phyloP scores from a whole-genome alignment of 2,797 vertebrate species.

The Danio albolineatus region DNA sequence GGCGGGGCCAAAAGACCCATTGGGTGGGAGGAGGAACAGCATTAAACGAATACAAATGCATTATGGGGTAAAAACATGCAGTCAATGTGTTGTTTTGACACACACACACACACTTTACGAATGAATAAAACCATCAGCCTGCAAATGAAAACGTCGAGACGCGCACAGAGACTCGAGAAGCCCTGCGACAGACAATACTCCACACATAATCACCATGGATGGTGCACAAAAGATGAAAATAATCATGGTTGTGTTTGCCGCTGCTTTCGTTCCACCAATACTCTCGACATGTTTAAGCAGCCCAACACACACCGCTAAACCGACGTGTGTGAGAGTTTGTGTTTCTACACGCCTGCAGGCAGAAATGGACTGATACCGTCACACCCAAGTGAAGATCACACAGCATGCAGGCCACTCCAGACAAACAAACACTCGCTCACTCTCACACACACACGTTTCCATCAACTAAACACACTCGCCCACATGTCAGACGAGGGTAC shows the following conservation, averaged over 20 bases:
- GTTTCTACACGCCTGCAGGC: slow-evolving; percentile 56
- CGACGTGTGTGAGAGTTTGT: slow-evolving; percentile 40
- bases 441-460: slow-evolving; percentile 54
- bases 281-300: slow-evolving; percentile 17
- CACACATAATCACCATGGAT: slow-evolving; percentile 33
- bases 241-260: not conserved
- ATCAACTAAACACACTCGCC: slow-evolving; percentile 65
- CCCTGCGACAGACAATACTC: slow-evolving; percentile 13
- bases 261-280: slow-evolving; percentile 7
- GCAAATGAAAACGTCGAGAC: slow-evolving; percentile 56
- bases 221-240: slow-evolving; percentile 24
- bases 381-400: slow-evolving; percentile 76
- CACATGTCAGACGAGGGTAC: slow-evolving; percentile 84
- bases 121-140: slow-evolving; percentile 50
- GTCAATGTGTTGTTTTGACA: slow-evolving; percentile 38
- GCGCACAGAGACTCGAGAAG: slow-evolving; percentile 51
- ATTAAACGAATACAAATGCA: slow-evolving; percentile 85
- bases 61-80: slow-evolving; percentile 63
- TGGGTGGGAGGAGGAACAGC: slow-evolving; percentile 83
- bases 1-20: slow-evolving; percentile 79
- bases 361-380: slow-evolving; percentile 68
- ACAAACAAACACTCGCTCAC: slow-evolving; percentile 40
- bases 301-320: slow-evolving; percentile 47
- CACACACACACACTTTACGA: slow-evolving; percentile 44
- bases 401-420: slow-evolving; percentile 73